Evolutionary conservation across 2,113 vertebrate genomes (phyloP).

Genomic region (Ictidomys tridecemlineatus): DNA sequence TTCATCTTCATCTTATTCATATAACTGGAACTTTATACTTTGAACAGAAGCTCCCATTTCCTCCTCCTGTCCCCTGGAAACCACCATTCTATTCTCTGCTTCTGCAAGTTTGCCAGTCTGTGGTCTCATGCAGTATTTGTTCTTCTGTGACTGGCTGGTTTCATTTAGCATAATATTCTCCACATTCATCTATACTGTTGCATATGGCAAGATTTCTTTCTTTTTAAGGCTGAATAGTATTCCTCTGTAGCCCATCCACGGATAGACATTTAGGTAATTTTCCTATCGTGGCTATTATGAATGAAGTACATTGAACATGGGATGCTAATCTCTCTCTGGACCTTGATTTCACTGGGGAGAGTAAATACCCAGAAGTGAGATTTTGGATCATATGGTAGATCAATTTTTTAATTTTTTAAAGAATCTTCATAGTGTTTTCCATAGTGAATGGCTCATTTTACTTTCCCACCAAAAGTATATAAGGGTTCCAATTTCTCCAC

Average conservation of each 20-base stretch:
- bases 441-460: background rate
- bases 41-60: background rate
- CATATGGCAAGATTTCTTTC: background rate
- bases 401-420: background rate
- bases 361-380: background rate
- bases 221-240: background rate
- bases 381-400: background rate
- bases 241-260: too few species aligned
- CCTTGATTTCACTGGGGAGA: background rate
- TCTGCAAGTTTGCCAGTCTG: background rate
- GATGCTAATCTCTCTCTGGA: background rate
- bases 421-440: background rate
- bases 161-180: background rate
- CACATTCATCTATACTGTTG: background rate
- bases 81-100: background rate
- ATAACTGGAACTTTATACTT: background rate
- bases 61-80: background rate
- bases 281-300: background rate
- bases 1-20: background rate
- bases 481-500: background rate
- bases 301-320: background rate
- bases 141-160: background rate
- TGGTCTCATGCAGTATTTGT: background rate
- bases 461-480: background rate
- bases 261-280: background rate